These are phyloP conservation scores for Ramphastos sulfuratus DNA, from an alignment of 2,113 vertebrate species.

Conservation along the genomic window DNA sequence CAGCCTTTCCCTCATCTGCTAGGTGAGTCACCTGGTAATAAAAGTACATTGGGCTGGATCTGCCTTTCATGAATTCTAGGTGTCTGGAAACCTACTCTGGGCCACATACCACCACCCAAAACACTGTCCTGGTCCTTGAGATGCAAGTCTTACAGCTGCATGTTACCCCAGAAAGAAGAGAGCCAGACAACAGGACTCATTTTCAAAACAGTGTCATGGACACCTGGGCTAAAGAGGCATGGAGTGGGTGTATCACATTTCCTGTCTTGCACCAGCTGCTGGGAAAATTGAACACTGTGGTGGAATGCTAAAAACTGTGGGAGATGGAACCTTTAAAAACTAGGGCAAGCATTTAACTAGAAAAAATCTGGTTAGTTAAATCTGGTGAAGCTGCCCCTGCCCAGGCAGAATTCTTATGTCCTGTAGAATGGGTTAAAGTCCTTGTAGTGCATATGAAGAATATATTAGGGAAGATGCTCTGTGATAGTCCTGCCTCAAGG, in stretches of 20 bases:
- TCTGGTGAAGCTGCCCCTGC: no score
- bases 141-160: neutral
- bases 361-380: neutral
- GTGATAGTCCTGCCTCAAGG: neutral
- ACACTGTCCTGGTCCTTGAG: neutral
- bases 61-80: no score
- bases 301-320: neutral
- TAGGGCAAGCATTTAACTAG: neutral
- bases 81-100: neutral
- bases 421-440: no score
- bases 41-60: no score
- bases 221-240: neutral
- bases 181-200: no score
- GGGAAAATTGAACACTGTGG: no score
- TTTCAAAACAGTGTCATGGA: neutral
- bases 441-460: no score
- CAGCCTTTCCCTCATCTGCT: no score
- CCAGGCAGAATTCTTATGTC: no score
- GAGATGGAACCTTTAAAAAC: neutral
- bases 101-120: neutral
- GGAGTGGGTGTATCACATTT: neutral
- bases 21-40: no score
- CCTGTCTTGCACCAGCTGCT: neutral
- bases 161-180: neutral
- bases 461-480: neutral